Conservation (phyloP, 2,113 vertebrate genomes). For the Enhydra lutris region DNA sequence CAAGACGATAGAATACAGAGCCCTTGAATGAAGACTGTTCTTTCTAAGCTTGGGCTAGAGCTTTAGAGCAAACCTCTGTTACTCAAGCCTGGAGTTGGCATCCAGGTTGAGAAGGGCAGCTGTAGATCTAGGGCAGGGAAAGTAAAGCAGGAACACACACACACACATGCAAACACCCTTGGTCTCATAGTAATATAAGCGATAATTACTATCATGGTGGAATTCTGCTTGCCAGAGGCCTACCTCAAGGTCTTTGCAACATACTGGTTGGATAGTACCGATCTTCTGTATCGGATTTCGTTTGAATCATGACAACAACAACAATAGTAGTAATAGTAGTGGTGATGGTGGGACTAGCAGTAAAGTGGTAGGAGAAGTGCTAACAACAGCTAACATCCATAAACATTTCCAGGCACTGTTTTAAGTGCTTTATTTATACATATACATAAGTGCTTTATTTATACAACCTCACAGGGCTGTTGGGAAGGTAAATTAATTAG, state of each 20-base stretch:
- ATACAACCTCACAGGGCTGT: not conserved
- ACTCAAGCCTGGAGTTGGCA: not conserved
- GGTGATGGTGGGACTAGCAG: not conserved
- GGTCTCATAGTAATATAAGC: not conserved
- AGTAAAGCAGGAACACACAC: not conserved
- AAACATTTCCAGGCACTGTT: not conserved
- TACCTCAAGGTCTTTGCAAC: not conserved
- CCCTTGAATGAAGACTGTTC: not conserved
- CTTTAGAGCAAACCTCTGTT: not conserved
- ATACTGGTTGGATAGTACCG: not conserved
- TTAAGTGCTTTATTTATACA: not conserved
- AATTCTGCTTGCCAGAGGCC: not conserved
- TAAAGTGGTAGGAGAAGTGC: rapidly evolving
- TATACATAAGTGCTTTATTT: not conserved
- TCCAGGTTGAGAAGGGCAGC: not conserved
- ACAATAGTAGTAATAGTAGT: not conserved
- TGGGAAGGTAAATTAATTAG: not conserved
- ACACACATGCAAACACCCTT: not conserved
- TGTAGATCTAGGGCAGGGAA: not conserved
- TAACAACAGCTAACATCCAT: not conserved
- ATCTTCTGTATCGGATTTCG: not conserved
- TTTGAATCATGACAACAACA: not conserved
- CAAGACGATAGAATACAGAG: not conserved
- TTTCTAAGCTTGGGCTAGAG: not conserved
- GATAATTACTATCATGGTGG: not conserved